phyloP scores from a whole-genome alignment of 2,113 vertebrate genomes.

The Chascanopsetta lugubris region DNA sequence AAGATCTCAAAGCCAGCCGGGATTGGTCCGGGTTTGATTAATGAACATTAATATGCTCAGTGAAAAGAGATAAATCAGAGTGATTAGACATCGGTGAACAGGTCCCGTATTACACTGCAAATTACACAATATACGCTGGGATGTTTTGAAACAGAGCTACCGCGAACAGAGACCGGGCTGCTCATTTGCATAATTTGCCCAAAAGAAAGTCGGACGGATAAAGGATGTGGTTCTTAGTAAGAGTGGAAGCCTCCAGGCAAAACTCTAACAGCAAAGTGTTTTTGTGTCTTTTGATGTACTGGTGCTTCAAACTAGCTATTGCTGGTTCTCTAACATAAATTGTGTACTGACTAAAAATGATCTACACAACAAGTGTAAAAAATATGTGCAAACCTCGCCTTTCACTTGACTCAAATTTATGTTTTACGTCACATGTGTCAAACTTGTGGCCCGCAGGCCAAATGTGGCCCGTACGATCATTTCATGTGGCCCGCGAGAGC shows the following conservation, averaged over 20 bases:
- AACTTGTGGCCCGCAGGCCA: too few relatives aligned
- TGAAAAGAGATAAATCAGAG: neutral
- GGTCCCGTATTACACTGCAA: neutral
- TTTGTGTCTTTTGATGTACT: too few relatives aligned
- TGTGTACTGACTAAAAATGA: too few relatives aligned
- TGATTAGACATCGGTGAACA: neutral
- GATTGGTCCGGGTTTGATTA: constrained; percentile 43
- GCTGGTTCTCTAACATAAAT: too few relatives aligned
- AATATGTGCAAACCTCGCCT: too few relatives aligned
- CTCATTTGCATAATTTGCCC: neutral
- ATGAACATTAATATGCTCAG: constrained; percentile 30
- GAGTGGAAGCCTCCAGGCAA: neutral
- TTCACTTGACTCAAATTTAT: too few relatives aligned
- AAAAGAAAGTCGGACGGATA: neutral
- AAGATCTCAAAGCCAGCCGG: constrained; percentile 23
- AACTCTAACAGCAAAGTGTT: too few relatives aligned
- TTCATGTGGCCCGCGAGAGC: too few relatives aligned
- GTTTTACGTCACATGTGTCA: too few relatives aligned
- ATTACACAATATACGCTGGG: neutral
- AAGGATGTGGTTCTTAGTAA: neutral
- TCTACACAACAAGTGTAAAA: too few relatives aligned
- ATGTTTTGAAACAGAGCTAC: neutral
- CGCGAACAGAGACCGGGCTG: neutral
- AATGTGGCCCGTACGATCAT: too few relatives aligned
- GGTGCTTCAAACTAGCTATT: too few relatives aligned